A percentile compares a stretch with the other conserved stretches of the same genome.
Conservation (phyloP, 2,888 invertebrate genomes). For the Anorthoa munda region DNA sequence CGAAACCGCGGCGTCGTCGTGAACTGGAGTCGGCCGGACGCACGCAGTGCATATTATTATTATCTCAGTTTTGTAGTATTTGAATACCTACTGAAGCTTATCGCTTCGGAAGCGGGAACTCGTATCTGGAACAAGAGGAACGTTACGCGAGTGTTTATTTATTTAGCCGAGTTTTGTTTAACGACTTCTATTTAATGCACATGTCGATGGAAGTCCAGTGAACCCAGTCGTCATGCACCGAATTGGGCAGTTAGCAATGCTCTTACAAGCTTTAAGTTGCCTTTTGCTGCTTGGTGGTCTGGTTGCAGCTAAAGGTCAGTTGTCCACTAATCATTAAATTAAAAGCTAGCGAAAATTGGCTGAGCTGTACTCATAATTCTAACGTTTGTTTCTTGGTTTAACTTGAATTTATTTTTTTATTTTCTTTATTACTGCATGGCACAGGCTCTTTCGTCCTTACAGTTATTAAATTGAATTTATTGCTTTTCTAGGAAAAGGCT, state of each 20-base stretch:
- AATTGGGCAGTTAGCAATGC: slow-evolving; percentile 72
- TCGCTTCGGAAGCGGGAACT: slow-evolving; percentile 77
- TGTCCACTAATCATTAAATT: slow-evolving; percentile 52
- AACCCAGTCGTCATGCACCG: slow-evolving; percentile 72
- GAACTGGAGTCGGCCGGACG: slow-evolving; percentile 55
- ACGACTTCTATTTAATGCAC: slow-evolving; percentile 73
- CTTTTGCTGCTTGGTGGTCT: slow-evolving; percentile 60
- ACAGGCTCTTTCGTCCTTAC: no score
- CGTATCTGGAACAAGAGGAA: slow-evolving; percentile 78
- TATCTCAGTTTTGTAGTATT: slow-evolving; percentile 50
- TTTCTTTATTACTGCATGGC: no score
- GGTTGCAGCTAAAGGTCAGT: slow-evolving; percentile 72
- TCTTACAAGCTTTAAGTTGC: slow-evolving; percentile 69
- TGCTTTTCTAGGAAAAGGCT: no score
- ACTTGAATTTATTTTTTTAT: not conserved
- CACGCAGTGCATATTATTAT: slow-evolving; percentile 29
- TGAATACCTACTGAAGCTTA: slow-evolving; percentile 73
- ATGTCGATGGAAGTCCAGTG: slow-evolving; percentile 74
- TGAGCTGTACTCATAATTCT: slow-evolving; percentile 22
- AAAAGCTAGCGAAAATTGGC: slow-evolving; percentile 53
- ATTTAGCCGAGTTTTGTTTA: slow-evolving; percentile 74
- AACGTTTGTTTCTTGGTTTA: slow-evolving; percentile 7
- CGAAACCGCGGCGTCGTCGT: slow-evolving; percentile 51
- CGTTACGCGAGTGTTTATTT: slow-evolving; percentile 75
- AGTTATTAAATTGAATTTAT: no score